A percentile compares a stretch with the other conserved stretches of the same genome.
phyloP scores from a whole-genome alignment of 2,888 invertebrate species.

The Neoaliturus tenellus region DNA sequence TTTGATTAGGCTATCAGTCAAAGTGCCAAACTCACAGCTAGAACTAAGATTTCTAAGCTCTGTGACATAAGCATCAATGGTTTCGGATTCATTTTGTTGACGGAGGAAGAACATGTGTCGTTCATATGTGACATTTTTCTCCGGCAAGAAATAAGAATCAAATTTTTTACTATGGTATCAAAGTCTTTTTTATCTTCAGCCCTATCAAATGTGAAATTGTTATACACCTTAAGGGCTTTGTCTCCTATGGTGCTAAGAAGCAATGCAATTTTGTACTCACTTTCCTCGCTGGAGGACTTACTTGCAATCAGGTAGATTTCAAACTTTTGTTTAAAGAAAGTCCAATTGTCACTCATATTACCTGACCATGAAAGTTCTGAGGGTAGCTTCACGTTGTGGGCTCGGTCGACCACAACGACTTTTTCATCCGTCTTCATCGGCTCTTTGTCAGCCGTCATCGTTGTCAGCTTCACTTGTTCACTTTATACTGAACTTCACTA shows the following conservation, averaged over 20 bases:
- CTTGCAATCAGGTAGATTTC: conserved; percentile 14
- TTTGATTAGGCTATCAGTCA: background rate
- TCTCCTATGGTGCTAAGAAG: conserved; percentile 10
- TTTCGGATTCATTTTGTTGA: conserved; percentile 11
- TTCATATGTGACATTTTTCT: conserved; percentile 24
- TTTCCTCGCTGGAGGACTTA: background rate
- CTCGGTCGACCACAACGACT: too few species aligned
- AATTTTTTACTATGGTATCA: conserved; percentile 10
- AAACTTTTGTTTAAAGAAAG: conserved; percentile 31
- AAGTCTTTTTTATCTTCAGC: background rate
- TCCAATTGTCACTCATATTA: conserved; percentile 35
- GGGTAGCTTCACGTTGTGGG: background rate
- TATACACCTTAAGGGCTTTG: conserved; percentile 4
- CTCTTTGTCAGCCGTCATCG: too few species aligned
- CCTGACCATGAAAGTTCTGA: conserved; percentile 23
- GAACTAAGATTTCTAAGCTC: too few species aligned
- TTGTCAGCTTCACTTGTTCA: too few species aligned
- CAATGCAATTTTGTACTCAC: conserved; percentile 6
- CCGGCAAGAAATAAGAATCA: conserved; percentile 20
- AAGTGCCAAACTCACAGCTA: too few species aligned
- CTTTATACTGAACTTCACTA: too few species aligned
- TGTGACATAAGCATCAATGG: background rate
- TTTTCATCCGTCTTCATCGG: too few species aligned
- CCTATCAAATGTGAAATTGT: background rate
- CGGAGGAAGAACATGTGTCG: background rate